A percentile compares a stretch with the other conserved stretches of the same genome.
These are phyloP conservation scores for Diacarnus erythraeanus DNA, from an alignment of 37 sponge, comb jelly and placozoan genomes.

Conservation along the genomic window DNA sequence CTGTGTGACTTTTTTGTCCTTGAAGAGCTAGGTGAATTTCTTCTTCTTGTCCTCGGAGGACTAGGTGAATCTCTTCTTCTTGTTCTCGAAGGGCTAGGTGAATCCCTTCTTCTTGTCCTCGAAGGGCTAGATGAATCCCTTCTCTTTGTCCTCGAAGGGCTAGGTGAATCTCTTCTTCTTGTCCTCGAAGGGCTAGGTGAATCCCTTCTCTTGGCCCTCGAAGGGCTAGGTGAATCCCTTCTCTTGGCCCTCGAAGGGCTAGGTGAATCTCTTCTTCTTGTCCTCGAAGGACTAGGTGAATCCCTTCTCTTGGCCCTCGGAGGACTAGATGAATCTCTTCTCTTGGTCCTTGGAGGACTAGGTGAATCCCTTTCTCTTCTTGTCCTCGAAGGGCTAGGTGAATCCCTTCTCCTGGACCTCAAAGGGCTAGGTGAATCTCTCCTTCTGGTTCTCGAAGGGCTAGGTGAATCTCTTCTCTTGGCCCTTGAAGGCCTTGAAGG, in stretches of 20 bases:
- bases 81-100: neutral
- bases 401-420: neutral
- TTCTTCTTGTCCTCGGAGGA: neutral
- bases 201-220: neutral
- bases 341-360: neutral
- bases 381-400: neutral
- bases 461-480: neutral
- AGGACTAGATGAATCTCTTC: neutral
- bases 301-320: slow-evolving; percentile 2
- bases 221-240: neutral
- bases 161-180: too few species aligned
- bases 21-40: neutral
- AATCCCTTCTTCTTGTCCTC: neutral
- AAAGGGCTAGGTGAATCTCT: neutral
- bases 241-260: neutral
- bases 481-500: neutral
- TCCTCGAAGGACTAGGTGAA: neutral
- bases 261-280: neutral
- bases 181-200: slow-evolving; percentile 5
- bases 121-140: neutral
- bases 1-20: neutral
- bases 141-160: too few species aligned
- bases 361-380: neutral
- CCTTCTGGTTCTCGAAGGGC: neutral
- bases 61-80: neutral